phyloP scores from a whole-genome alignment of 2,113 vertebrate species.

The Phrynosoma blainvillii region DNA sequence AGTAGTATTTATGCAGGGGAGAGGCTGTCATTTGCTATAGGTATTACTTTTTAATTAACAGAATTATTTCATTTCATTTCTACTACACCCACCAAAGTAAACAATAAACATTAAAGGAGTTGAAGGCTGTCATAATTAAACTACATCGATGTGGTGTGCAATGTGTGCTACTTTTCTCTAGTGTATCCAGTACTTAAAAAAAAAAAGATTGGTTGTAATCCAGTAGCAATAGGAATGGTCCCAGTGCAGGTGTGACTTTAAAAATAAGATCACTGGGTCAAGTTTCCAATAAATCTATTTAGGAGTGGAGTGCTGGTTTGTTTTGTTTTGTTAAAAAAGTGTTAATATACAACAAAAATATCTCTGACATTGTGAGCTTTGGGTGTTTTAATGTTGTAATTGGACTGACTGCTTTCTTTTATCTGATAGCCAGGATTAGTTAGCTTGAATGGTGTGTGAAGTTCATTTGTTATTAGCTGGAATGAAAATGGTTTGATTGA shows the following conservation, averaged over 20 bases:
- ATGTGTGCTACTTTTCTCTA: not conserved
- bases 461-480: not conserved
- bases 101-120: conserved; percentile 4
- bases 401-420: not conserved
- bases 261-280: not conserved
- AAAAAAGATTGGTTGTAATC: not conserved
- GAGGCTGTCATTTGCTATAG: not conserved
- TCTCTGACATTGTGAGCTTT: not conserved
- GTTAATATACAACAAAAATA: not conserved
- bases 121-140: not conserved
- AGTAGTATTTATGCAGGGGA: not conserved
- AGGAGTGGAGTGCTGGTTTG: not conserved
- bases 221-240: not conserved
- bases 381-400: not conserved
- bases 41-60: conserved; percentile 8
- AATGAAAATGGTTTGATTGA: not conserved
- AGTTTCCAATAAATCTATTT: not conserved
- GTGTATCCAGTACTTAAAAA: not conserved
- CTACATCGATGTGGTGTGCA: not conserved
- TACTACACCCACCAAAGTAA: not conserved
- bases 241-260: too few relatives aligned
- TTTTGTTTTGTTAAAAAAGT: not conserved
- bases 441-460: not conserved
- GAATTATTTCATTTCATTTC: not conserved
- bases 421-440: not conserved